Conservation (phyloP, 2,888 invertebrate genomes). For the Microdon myrmicae region DNA sequence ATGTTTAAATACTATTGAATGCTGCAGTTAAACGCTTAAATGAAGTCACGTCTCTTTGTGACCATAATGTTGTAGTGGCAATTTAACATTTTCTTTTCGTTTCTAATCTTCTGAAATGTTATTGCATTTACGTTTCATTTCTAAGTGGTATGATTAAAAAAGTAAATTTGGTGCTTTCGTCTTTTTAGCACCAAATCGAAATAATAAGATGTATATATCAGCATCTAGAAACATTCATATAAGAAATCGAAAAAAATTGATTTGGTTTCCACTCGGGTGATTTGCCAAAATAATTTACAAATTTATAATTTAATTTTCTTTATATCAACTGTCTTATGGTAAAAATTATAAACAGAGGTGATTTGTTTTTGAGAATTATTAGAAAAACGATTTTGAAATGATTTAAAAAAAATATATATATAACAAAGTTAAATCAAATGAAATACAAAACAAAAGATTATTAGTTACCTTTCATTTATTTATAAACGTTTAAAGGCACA, state of each 20-base stretch:
- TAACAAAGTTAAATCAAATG: slow-evolving; percentile 31
- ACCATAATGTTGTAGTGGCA: slow-evolving; percentile 32
- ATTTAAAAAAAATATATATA: slow-evolving; percentile 41
- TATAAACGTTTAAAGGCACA: slow-evolving; percentile 51
- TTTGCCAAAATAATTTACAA: slow-evolving; percentile 67
- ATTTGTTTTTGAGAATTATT: slow-evolving; percentile 8
- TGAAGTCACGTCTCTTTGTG: slow-evolving; percentile 47
- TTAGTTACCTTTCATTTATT: slow-evolving; percentile 49
- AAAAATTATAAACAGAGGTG: too few species aligned
- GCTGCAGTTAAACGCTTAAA: slow-evolving; percentile 31
- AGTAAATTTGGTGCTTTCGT: slow-evolving; percentile 30
- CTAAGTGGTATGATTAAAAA: slow-evolving; percentile 20
- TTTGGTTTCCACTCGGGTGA: slow-evolving; percentile 84
- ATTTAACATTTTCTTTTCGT: slow-evolving; percentile 24
- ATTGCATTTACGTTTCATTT: slow-evolving; percentile 17
- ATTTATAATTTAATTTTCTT: slow-evolving; percentile 16
- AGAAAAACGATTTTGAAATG: slow-evolving; percentile 9
- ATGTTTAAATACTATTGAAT: slow-evolving; percentile 19
- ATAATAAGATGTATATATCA: slow-evolving; percentile 39
- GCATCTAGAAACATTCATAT: slow-evolving; percentile 47
- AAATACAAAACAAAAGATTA: slow-evolving; percentile 33
- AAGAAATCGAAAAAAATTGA: slow-evolving; percentile 68
- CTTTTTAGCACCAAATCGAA: slow-evolving; percentile 43
- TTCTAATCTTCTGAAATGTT: slow-evolving; percentile 17
- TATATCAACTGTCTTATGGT: too few species aligned